Base-by-base conservation (phyloP, 2,113 vertebrate genomes). In the Poecile atricapillus region DNA sequence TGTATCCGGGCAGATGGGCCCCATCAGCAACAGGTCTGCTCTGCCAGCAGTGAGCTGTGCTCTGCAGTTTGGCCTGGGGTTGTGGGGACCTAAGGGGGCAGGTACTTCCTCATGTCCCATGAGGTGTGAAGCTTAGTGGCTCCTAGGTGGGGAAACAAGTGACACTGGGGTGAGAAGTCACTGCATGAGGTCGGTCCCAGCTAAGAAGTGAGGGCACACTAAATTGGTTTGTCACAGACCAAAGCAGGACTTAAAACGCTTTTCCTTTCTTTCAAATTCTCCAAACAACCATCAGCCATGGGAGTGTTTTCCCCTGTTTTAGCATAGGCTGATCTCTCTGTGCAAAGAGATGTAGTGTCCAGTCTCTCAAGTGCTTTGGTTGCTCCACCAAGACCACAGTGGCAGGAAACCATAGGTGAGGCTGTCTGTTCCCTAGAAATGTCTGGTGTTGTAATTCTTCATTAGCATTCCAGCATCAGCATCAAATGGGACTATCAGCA, bases 1-100 rank as follows among this genome's bases (percentile, higher is more conserved):
- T 95, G 37, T 77, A 52, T 87, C 86, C 24, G 39, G 84, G 62
- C 94, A 91, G 77, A 93, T 83, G 88, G 88, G 68, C 58, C 37
- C 43, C 37, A 59, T 96, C 86, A 84, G 28, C 65, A 56, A 5
- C 86, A 90, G 87, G 25, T 84, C 43, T 43, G 55, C 41, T 43
- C 19, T 90, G 82, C 73, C 68, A 76, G 41, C 52, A n/a, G 21
- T 19, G 81, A 71, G 63, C 79, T 82, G 76, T 52, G 43, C 74
- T 41, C 59, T 3, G 2, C 44, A 31, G 52, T 24, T 47, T 89
- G 70, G 47, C n/a, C 70, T 63, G 52, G 43, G 14, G 30, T 15
- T 64, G 2, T n/a, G 68, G 70, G 60, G 67, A 41, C 17, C 35
- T 4, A 21, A n/a, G 31, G 35, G 28, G 13, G 8, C 41, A 71